Conservation (phyloP, 2,797 vertebrate genomes). For the Danionella dracula region DNA sequence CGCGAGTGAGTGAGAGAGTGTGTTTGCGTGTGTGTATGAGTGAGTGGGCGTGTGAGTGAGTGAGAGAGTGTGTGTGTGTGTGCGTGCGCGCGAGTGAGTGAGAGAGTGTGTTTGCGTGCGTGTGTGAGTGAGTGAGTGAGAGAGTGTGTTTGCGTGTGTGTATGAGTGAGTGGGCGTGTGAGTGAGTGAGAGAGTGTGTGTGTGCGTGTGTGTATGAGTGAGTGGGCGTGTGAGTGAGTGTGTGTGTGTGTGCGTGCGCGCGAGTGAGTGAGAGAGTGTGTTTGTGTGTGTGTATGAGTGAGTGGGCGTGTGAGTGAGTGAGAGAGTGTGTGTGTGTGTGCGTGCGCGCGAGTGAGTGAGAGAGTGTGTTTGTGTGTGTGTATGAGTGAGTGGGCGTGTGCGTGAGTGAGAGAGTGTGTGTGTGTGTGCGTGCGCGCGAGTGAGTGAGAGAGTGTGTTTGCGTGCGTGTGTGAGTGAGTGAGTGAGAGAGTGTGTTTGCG, state of each 20-base stretch:
- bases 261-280: constrained; percentile 5
- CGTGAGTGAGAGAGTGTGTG: too few relatives aligned
- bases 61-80: constrained; percentile 25
- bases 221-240: constrained; percentile 30
- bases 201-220: constrained; percentile 32
- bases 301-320: constrained; percentile 27
- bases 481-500: constrained; percentile 24
- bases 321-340: constrained; percentile 28
- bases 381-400: constrained; percentile 21
- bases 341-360: constrained; percentile 12
- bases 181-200: too few relatives aligned
- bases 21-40: constrained; percentile 34
- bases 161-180: constrained; percentile 21
- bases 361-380: constrained; percentile 24
- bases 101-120: constrained; percentile 23
- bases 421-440: constrained; percentile 29
- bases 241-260: constrained; percentile 29
- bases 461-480: constrained; percentile 20
- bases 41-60: constrained; percentile 28
- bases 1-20: constrained; percentile 4
- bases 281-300: constrained; percentile 32
- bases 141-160: constrained; percentile 23
- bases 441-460: constrained; percentile 20
- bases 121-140: constrained; percentile 23
- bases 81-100: constrained; percentile 10